Percentiles rank a stretch among this genome's conserved stretches.
These are phyloP conservation scores for Nanorana parkeri DNA, from an alignment of 2,113 vertebrate genomes.

Conservation along the genomic window DNA sequence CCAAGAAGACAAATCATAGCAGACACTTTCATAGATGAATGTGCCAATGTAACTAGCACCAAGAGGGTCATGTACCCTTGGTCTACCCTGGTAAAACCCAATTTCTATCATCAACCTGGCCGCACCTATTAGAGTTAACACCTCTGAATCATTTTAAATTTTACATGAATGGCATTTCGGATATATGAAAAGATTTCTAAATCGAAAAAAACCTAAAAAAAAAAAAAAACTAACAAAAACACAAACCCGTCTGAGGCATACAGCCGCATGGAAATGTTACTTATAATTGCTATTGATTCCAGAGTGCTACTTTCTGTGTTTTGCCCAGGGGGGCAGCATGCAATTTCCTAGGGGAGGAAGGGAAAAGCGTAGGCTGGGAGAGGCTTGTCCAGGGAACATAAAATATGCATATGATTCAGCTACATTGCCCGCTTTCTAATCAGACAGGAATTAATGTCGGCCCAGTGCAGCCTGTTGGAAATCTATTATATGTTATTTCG, in stretches of 20 bases:
- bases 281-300: conserved; percentile 52
- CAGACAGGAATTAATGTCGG: conserved; percentile 4
- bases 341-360: background rate
- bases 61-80: no score
- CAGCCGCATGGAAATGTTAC: conserved; percentile 45
- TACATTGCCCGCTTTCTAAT: background rate
- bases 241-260: background rate
- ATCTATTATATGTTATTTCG: background rate
- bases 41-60: no score
- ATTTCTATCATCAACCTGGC: no score
- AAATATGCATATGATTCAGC: conserved; percentile 29
- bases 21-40: no score
- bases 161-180: background rate
- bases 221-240: background rate
- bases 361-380: background rate
- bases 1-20: no score
- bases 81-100: no score
- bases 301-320: conserved; percentile 5
- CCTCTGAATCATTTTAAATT: no score
- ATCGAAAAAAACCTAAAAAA: background rate
- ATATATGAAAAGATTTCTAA: conserved; percentile 41
- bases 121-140: background rate
- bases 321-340: conserved; percentile 17
- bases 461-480: background rate
- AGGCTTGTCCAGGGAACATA: background rate